Conservation (phyloP, 2,888 invertebrate genomes). For the Pterostichus niger region DNA sequence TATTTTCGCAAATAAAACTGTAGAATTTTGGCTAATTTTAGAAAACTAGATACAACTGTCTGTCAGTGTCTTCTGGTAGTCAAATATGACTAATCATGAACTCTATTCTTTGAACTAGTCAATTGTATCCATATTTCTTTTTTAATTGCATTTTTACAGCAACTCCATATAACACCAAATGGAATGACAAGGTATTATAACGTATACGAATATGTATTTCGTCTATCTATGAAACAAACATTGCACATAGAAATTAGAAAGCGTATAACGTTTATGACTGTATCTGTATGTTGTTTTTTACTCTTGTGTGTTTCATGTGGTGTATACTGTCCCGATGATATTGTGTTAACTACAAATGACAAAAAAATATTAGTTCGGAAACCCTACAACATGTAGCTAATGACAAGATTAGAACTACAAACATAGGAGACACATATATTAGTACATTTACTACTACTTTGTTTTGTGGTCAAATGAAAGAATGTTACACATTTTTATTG, state of each 20-base stretch:
- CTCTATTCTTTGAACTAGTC: too few species aligned
- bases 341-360: slow-evolving; percentile 57
- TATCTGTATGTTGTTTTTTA: slow-evolving; percentile 57
- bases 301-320: slow-evolving; percentile 55
- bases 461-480: too few species aligned
- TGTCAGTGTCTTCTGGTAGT: background rate
- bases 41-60: slow-evolving; percentile 1
- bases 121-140: too few species aligned
- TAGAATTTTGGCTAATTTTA: slow-evolving; percentile 2
- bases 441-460: too few species aligned
- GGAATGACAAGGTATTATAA: background rate
- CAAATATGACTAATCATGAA: background rate
- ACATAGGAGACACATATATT: too few species aligned
- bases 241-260: slow-evolving; percentile 57
- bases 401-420: background rate
- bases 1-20: background rate
- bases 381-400: slow-evolving; percentile 2
- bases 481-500: too few species aligned
- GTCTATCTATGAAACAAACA: slow-evolving; percentile 42
- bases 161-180: slow-evolving; percentile 3
- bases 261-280: slow-evolving; percentile 48
- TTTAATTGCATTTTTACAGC: background rate
- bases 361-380: slow-evolving; percentile 47
- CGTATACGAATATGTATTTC: too few species aligned
- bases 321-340: slow-evolving; percentile 40